Conservation (phyloP, 1,140 invertebrate genomes). For the Pissodes strobi region DNA sequence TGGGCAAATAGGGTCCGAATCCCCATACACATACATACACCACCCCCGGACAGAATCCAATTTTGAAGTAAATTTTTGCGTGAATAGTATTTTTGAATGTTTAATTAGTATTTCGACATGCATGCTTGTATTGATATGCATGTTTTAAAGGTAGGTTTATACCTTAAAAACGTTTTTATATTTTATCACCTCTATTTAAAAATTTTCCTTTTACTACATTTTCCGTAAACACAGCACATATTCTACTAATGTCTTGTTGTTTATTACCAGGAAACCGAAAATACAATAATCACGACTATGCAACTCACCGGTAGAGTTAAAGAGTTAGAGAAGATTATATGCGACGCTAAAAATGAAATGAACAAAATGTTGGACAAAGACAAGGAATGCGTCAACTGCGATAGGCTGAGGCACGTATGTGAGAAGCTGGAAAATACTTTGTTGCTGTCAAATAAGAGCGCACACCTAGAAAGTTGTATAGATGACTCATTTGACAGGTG, state of each 20-base stretch:
- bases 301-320: slow-evolving; percentile 34
- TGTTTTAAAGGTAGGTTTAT: neutral
- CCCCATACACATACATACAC: no score
- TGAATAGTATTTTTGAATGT: no score
- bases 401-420: slow-evolving; percentile 32
- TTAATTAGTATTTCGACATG: no score
- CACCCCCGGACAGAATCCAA: no score
- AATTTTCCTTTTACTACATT: neutral
- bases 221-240: neutral
- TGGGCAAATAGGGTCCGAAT: no score
- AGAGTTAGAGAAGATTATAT: slow-evolving; percentile 41
- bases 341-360: slow-evolving; percentile 31
- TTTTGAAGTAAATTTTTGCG: no score
- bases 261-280: slow-evolving; percentile 30
- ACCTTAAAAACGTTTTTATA: neutral
- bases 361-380: slow-evolving; percentile 39
- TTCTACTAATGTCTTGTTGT: neutral
- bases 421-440: slow-evolving; percentile 37
- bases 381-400: slow-evolving; percentile 36
- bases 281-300: slow-evolving; percentile 3
- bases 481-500: slow-evolving; percentile 11
- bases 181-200: neutral
- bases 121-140: no score
- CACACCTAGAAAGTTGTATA: neutral
- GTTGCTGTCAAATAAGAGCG: neutral